Conservation (phyloP, 35 echinoderm and acorn worm genomes). For the Strongylocentrotus purpuratus region DNA sequence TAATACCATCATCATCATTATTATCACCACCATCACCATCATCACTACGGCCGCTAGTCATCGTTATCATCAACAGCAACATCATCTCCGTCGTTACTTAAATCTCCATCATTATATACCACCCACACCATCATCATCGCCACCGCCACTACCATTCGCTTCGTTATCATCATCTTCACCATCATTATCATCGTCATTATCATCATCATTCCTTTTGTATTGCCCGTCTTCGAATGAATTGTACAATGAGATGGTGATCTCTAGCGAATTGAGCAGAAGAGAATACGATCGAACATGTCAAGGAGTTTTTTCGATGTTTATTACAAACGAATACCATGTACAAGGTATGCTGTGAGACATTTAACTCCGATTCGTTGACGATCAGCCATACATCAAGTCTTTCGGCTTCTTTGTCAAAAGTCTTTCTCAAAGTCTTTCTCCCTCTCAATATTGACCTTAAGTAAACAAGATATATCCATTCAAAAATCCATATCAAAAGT, state of each 20-base stretch:
- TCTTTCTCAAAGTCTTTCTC: no score
- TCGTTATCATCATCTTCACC: background rate
- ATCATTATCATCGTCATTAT: no score
- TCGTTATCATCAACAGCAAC: background rate
- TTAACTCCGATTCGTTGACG: no score
- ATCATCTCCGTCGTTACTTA: background rate
- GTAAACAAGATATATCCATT: no score
- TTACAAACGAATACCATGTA: slow-evolving; percentile 51
- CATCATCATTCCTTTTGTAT: no score
- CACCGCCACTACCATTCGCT: no score
- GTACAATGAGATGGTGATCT: no score
- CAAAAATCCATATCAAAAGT: no score
- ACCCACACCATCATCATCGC: background rate
- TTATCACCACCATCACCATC: background rate
- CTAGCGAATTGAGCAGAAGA: background rate
- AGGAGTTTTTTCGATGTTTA: slow-evolving; percentile 37
- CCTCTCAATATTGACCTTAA: no score
- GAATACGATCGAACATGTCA: background rate
- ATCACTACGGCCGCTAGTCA: background rate
- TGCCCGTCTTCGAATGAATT: no score
- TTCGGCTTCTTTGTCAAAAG: no score
- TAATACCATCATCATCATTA: background rate
- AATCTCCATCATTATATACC: background rate
- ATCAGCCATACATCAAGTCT: no score
- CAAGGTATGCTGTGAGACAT: slow-evolving; percentile 25